phyloP scores from a whole-genome alignment of 1,140 invertebrate genomes.

The Drosophila fuyamai region DNA sequence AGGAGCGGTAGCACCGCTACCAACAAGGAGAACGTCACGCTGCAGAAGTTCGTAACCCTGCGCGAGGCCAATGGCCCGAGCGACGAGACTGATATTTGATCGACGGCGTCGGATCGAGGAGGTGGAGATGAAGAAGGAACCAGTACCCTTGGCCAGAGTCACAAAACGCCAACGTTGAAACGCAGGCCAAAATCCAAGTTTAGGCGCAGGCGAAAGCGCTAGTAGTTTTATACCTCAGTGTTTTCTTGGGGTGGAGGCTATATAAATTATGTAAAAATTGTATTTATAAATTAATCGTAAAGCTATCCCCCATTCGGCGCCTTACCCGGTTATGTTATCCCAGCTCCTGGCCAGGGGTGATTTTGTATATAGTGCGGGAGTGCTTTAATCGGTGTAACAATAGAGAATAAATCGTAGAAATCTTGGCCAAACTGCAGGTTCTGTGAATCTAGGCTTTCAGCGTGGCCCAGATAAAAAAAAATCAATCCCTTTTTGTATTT shows the following conservation, averaged over 20 bases:
- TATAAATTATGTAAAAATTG: conserved; percentile 56
- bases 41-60: conserved; percentile 73
- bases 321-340: conserved; percentile 12
- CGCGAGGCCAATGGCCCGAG: conserved; percentile 66
- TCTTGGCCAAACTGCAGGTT: conserved; percentile 10
- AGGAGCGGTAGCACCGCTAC: conserved; percentile 4
- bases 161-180: conserved; percentile 11
- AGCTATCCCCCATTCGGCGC: conserved; percentile 20
- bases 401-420: conserved; percentile 47
- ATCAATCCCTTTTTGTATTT: conserved; percentile 18
- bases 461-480: conserved; percentile 14
- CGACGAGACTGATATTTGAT: conserved; percentile 82
- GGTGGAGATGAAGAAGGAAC: background rate
- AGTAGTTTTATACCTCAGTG: conserved; percentile 64
- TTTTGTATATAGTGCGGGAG: conserved; percentile 56
- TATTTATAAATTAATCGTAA: conserved; percentile 62
- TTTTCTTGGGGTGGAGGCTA: conserved; percentile 73
- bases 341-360: conserved; percentile 6
- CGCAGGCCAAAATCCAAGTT: conserved; percentile 67
- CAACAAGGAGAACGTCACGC: conserved; percentile 70
- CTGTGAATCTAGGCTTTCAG: conserved; percentile 1
- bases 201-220: conserved; percentile 49
- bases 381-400: conserved; percentile 43
- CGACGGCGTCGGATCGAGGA: conserved; percentile 33
- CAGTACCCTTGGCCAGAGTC: conserved; percentile 7